Evolutionary conservation across 2,113 vertebrate genomes (phyloP), one percentile per base, ranked within the genome.

Genomic region (Perccottus glenii): DNA sequence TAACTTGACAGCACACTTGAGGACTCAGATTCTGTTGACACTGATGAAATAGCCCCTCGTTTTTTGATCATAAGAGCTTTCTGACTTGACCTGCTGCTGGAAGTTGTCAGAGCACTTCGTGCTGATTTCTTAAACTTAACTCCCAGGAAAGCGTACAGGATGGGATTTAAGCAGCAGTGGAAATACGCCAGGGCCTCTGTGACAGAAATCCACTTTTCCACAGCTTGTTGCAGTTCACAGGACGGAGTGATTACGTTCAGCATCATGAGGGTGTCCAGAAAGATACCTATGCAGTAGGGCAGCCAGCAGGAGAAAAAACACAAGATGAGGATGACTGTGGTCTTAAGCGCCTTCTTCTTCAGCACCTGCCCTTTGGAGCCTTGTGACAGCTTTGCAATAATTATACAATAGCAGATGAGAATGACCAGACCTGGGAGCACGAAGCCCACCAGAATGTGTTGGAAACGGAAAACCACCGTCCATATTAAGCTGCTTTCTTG

Each of bases 141-240:
- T 38, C 98, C 98, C 52, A 99, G 91, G 89, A 99, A 99, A 49
- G 98, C 98, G 1, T 99, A 99, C 10, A 99, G 93, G 78, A 99
- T 99, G 15, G 98, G 98, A 82, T 99, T 99, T 56, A 99, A 92
- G 85, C 98, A 99, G 86, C 97, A 99, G 89, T 99, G 98, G 79
- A 99, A 99, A 78, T 95, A 99, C 0, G 97, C 98, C 15, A 99
- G 79, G 0, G 94, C 95, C 84, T 99, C 98, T 0, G 96, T 98
- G 72, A 98, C 85, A 44, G 94, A 94, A 83, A 98, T 95, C 94
- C 95, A 97, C 67, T 91, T 98, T 47, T 94, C 90, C 68, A 99
- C 90, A 0, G 88, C 77, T 0, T 88, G 91, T 2, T 96, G 93
- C 84, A 97, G 86, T 5, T 61, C 82, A 79, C 97, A 99, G 0